These are phyloP conservation scores for Drosophila neutralis DNA, from an alignment of 2,888 invertebrate species.

Conservation along the genomic window DNA sequence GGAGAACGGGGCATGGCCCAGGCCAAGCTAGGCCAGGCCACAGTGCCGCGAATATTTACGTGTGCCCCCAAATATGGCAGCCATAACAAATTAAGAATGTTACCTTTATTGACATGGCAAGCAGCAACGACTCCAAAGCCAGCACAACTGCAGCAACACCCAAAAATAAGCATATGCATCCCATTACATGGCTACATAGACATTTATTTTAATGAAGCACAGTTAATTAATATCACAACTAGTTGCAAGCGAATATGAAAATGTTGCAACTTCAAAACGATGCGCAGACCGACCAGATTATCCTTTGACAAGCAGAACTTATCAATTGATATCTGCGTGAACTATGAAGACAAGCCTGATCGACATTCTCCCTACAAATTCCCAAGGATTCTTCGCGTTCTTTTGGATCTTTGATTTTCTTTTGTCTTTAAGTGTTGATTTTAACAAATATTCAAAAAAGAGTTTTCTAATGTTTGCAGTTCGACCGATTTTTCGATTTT, in stretches of 20 bases:
- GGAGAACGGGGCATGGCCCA: background rate
- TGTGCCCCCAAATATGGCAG: conserved; percentile 67
- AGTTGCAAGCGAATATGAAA: background rate
- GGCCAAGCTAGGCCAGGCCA: conserved; percentile 17
- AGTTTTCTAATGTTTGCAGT: background rate
- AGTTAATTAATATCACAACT: conserved; percentile 34
- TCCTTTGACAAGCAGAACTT: background rate
- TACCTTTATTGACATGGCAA: conserved; percentile 57
- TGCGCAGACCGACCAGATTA: background rate
- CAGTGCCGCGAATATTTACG: conserved; percentile 56
- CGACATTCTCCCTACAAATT: background rate
- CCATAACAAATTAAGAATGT: conserved; percentile 80
- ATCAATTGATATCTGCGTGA: background rate
- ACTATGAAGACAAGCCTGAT: background rate
- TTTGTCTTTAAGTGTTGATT: background rate
- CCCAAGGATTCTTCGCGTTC: fast-evolving
- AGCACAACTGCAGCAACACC: conserved; percentile 7
- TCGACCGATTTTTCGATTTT: background rate
- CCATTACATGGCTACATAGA: background rate
- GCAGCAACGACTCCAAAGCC: conserved; percentile 11
- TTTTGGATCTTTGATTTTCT: background rate
- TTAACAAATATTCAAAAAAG: too few species aligned
- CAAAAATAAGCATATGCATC: conserved; percentile 8
- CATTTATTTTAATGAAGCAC: conserved; percentile 45
- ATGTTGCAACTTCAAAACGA: background rate